Evolutionary conservation across 2,797 vertebrate species (phyloP), one percentile per base, ranked within the genome.

Genomic region (Centroberyx gerrardi): DNA sequence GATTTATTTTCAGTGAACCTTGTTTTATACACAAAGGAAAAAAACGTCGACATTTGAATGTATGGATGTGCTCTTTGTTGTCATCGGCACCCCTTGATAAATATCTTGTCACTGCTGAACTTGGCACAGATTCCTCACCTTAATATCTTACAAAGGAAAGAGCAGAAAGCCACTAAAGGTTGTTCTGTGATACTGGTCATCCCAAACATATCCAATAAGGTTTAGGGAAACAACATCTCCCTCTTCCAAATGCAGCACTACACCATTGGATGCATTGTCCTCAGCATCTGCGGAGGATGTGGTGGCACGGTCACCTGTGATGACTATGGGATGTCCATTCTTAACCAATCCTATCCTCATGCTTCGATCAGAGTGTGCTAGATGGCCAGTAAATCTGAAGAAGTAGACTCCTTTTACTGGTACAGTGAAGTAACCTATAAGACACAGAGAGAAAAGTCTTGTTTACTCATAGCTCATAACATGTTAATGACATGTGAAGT

Each of bases 131-230:
- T 22, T 22, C 22, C 22, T 22, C 22, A 13, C 10, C 42, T 44
- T 4, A 10, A 52, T 33, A 13, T 58, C 46, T 72, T 64, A 72
- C 7, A 72, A 63, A 53, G 36, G 10, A 80, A 88, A 88, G 7
- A 87, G 70, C 15, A 85, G 65, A 66, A 87, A 87, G 29, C 87
- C 84, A 64, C 66, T 77, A 7, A 88, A 89, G 0, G 80, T 85
- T 48, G 84, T 76, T 82, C 80, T 88, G 56, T 73, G 66, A 42
- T 83, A 62, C 0, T 66, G 18, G 52, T 87, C 80, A 60, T 86
- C 75, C 79, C 87, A 88, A 59, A 88, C 54, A 0, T 0, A 0
- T 46, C 56, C 80, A 0, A 0, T 0, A 27, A 36, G 0, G 0
- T 62, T 2, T 2, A 87, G 5, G 4, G 58, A 63, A 29, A 90